phyloP scores from a whole-genome alignment of 2,888 invertebrate genomes.

The Artemia sp. region DNA sequence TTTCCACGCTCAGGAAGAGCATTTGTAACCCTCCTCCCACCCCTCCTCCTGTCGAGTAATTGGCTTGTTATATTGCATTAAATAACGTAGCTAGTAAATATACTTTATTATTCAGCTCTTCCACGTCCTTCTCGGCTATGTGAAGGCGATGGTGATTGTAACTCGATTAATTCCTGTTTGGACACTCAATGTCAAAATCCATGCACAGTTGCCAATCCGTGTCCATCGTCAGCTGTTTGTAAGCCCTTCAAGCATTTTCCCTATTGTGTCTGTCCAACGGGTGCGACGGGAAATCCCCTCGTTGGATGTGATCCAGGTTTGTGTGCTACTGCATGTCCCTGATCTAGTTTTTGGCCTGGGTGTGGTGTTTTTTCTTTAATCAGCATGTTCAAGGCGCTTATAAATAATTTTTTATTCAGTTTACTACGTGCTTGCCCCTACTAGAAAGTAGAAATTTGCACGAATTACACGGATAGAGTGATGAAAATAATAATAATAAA shows the following conservation, averaged over 20 bases:
- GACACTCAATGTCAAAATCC: conserved; percentile 31
- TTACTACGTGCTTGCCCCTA: too few species aligned
- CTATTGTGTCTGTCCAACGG: conserved; percentile 29
- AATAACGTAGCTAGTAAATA: too few species aligned
- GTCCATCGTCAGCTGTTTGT: conserved; percentile 30
- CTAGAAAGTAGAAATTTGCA: too few species aligned
- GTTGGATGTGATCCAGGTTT: conserved; percentile 27
- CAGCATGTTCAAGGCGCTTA: too few species aligned
- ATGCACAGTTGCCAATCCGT: conserved; percentile 30
- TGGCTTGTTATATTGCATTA: too few species aligned
- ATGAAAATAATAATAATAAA: too few species aligned
- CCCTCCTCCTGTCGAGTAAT: too few species aligned
- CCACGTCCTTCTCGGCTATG: conserved; percentile 29
- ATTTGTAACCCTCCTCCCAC: too few species aligned
- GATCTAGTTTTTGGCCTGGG: neutral
- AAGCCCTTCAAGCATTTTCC: conserved; percentile 30
- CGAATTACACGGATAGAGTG: too few species aligned
- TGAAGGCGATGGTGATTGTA: conserved; percentile 29
- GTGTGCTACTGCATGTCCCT: conserved; percentile 15
- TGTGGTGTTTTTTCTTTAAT: neutral
- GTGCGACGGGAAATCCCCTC: conserved; percentile 29
- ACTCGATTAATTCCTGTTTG: conserved; percentile 29
- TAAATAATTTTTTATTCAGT: too few species aligned
- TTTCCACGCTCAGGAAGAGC: too few species aligned
- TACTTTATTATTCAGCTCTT: conserved; percentile 24